Conservation (phyloP, 2,888 invertebrate genomes). For the Slavum lentiscoides region DNA sequence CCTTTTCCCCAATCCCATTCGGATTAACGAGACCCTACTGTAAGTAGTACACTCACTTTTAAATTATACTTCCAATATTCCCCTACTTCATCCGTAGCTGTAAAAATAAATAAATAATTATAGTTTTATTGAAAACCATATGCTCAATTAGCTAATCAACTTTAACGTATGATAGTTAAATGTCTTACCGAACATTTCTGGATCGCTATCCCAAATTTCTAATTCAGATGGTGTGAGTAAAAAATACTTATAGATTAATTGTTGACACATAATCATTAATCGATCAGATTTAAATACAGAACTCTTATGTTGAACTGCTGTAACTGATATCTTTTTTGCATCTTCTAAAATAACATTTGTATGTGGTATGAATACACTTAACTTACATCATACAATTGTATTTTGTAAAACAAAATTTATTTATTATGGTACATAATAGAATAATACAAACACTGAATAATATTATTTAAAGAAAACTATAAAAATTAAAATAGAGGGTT, state of each 20-base stretch:
- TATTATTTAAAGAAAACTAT: too few species aligned
- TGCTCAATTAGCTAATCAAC: neutral
- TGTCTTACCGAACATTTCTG: constrained; percentile 64
- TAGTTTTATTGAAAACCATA: neutral
- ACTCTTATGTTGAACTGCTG: constrained; percentile 48
- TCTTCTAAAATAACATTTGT: constrained; percentile 58
- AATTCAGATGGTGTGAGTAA: constrained; percentile 81
- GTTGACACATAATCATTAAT: constrained; percentile 79
- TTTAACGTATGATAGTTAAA: neutral
- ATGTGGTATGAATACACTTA: too few species aligned
- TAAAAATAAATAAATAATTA: constrained; percentile 53
- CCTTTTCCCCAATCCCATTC: too few species aligned
- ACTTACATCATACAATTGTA: too few species aligned
- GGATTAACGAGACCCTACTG: too few species aligned
- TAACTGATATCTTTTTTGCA: constrained; percentile 58
- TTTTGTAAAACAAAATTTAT: too few species aligned
- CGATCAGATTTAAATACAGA: constrained; percentile 75
- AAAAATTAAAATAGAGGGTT: too few species aligned
- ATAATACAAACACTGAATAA: too few species aligned
- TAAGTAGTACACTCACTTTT: constrained; percentile 66
- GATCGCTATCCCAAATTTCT: constrained; percentile 85
- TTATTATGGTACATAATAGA: too few species aligned
- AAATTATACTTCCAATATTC: constrained; percentile 92
- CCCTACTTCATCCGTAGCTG: constrained; percentile 77
- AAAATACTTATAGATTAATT: constrained; percentile 86